Base-by-base conservation (phyloP, 2,113 vertebrate species). In the Oryzias celebensis region DNA sequence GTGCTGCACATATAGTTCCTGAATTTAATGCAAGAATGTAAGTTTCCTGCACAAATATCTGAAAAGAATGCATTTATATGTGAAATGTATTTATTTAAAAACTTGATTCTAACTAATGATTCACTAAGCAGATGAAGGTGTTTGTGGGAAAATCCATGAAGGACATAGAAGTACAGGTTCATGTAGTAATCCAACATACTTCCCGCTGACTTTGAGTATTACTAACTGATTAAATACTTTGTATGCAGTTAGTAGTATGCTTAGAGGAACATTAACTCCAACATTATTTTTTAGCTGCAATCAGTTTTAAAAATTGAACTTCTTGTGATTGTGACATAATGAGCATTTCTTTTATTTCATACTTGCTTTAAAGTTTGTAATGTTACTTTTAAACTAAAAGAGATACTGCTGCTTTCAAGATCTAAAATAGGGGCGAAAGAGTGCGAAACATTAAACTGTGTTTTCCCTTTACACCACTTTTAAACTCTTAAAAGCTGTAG, bases 121-220 rank as follows among this genome's bases (percentile, higher is more conserved):
- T 6, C 65, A 26, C 31, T 50, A 55, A 74, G 56, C 2, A 14
- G 45, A 56, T 62, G 49, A 8, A 58, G 62, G 77, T 81, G 15
- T 85, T 53, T 78, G 61, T 59, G 28, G 49, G 54, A 64, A 23
- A 68, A 49, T 67, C 86, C 80, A 81, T 69, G 47, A 85, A 80
- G 78, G 75, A 71, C 81, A 84, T 77, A 85, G 74, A 78, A 72
- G 70, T 71, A 73, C 52, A 52, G 60, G 49, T 68, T 41, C 45
- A 2, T 58, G 52, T 59, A 60, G 52, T 63, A 58, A 50, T 36
- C 10, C 64, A 22, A 23, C 47, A 46, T 58, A 43, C 15, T 65
- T 59, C n/a, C 46, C 53, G 20, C 24, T 18, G 24, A 17, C 6
- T 6, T 36, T 12, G 12, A 36, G 36, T 36, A 12, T 36, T 36